phyloP scores from a whole-genome alignment of 1,140 invertebrate genomes.

The Agrilus planipennis region DNA sequence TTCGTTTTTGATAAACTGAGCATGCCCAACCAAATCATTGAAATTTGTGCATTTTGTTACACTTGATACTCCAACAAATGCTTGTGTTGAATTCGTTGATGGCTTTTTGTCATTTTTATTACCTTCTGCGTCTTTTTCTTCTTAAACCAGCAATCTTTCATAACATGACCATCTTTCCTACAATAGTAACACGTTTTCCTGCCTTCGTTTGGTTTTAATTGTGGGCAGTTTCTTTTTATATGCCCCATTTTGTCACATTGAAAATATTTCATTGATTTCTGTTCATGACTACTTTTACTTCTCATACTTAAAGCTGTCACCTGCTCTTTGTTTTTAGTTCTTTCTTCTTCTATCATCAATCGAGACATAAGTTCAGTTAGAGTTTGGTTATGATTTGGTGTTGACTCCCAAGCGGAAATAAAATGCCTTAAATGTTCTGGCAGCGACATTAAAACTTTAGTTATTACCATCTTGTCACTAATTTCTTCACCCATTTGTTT shows the following conservation, averaged over 20 bases:
- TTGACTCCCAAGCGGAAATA: constrained; percentile 23
- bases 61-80: background rate
- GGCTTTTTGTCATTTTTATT: too few species aligned
- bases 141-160: background rate
- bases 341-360: constrained; percentile 27
- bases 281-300: too few species aligned
- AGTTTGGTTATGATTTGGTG: constrained; percentile 20
- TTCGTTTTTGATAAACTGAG: too few species aligned
- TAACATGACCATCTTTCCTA: background rate
- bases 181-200: background rate
- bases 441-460: constrained; percentile 26
- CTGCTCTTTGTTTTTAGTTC: constrained; percentile 19
- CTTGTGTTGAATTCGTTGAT: background rate
- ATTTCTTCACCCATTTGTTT: too few species aligned
- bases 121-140: background rate
- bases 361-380: constrained; percentile 23
- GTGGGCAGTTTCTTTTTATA: background rate
- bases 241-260: constrained; percentile 9
- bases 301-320: too few species aligned
- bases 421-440: constrained; percentile 16
- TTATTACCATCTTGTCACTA: too few species aligned
- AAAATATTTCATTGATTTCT: constrained; percentile 1
- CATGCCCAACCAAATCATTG: too few species aligned
- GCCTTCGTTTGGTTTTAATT: too few species aligned
- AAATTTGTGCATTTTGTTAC: too few species aligned